Percentiles rank a stretch among this genome's conserved stretches.
Evolutionary conservation across 1,140 invertebrate species (phyloP).

Genomic region (Geopemphigus sp.): DNA sequence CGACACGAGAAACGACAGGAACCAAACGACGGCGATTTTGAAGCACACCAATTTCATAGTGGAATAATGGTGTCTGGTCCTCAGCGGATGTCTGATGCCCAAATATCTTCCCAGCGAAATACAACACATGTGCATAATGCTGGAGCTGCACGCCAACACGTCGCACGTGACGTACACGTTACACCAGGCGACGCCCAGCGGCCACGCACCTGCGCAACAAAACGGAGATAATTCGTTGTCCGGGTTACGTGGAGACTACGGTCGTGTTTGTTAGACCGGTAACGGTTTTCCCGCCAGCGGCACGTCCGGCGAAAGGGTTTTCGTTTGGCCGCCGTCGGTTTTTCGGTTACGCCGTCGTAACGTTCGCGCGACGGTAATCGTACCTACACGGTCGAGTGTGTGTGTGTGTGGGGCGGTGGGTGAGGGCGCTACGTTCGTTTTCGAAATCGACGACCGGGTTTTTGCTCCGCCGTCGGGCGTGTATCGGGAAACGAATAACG

Average conservation of each 20-base stretch:
- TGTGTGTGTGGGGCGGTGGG: too few species aligned
- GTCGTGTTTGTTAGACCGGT: too few species aligned
- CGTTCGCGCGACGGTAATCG: too few species aligned
- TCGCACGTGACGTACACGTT: slow-evolving; percentile 92
- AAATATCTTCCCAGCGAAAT: slow-evolving; percentile 90
- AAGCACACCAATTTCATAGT: slow-evolving; percentile 75
- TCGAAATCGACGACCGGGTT: too few species aligned
- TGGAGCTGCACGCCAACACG: slow-evolving; percentile 89
- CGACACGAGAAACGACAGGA: slow-evolving; percentile 80
- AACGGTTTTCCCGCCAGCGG: too few species aligned
- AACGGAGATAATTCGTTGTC: neutral
- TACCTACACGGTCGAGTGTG: too few species aligned
- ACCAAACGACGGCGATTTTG: slow-evolving; percentile 82
- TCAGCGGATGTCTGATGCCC: slow-evolving; percentile 85
- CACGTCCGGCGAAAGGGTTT: too few species aligned
- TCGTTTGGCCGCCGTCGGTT: neutral
- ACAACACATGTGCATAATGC: slow-evolving; percentile 97
- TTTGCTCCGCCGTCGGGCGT: too few species aligned
- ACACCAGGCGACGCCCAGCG: slow-evolving; percentile 81
- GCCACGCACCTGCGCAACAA: slow-evolving; percentile 77
- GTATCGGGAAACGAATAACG: too few species aligned
- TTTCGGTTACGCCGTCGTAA: too few species aligned
- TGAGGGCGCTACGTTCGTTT: too few species aligned
- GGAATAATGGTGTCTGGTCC: slow-evolving; percentile 68
- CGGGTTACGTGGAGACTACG: too few species aligned